Evolutionary conservation across 2,113 vertebrate species (phyloP).

Genomic region (Pluvianellus socialis): DNA sequence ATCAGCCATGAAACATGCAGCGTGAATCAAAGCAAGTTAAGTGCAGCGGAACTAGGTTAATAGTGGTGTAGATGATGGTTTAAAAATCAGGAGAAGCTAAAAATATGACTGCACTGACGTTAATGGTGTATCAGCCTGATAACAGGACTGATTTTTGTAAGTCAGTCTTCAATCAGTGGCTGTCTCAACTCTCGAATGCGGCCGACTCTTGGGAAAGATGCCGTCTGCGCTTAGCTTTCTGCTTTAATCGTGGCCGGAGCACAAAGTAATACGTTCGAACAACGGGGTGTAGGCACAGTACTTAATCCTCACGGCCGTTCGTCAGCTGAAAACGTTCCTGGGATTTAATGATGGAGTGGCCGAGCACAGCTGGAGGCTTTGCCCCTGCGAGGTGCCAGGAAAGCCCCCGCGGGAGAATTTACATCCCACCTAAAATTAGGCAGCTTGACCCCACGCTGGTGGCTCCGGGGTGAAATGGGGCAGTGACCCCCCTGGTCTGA

Average conservation of each 20-base stretch:
- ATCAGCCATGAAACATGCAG: not conserved
- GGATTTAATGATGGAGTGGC: not conserved
- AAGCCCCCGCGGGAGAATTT: not conserved
- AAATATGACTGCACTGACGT: not conserved
- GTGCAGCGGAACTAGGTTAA: not conserved
- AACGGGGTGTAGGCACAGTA: not conserved
- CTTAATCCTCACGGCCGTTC: not conserved
- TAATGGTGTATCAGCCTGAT: not conserved
- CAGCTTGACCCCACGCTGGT: rapidly evolving
- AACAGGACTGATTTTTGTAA: not conserved
- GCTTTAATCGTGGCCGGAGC: not conserved
- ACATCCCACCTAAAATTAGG: not conserved
- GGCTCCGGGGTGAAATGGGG: not conserved
- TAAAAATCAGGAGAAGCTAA: not conserved
- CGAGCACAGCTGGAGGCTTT: not conserved
- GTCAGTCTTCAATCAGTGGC: not conserved
- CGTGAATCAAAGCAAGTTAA: not conserved
- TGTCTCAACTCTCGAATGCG: not conserved
- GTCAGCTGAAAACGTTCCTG: rapidly evolving
- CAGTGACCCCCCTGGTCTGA: not conserved
- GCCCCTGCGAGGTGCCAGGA: too few relatives aligned
- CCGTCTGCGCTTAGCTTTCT: not conserved
- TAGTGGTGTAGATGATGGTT: not conserved
- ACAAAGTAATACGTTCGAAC: not conserved
- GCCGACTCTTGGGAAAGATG: not conserved